Evolutionary conservation across 2,888 invertebrate genomes (phyloP).

Genomic region (Apotomis turbidana): DNA sequence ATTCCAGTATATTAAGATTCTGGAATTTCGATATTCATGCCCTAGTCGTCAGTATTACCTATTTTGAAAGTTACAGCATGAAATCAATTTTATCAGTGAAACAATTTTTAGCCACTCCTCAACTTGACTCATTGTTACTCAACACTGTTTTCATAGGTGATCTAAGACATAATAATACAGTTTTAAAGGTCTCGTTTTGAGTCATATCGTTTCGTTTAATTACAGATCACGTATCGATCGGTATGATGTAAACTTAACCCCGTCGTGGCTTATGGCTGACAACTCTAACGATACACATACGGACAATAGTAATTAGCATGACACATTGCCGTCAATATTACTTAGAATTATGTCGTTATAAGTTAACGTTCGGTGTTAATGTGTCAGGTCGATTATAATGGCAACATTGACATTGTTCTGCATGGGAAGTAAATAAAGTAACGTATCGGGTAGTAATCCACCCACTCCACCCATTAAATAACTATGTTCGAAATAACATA

Average conservation of each 20-base stretch:
- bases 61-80: too few relatives aligned
- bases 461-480: too few relatives aligned
- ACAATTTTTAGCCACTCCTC: constrained; percentile 1
- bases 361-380: constrained; percentile 4
- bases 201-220: constrained; percentile 55
- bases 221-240: constrained; percentile 70
- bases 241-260: constrained; percentile 68
- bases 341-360: constrained; percentile 10
- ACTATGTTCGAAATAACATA: too few relatives aligned
- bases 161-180: constrained; percentile 33
- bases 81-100: neutral
- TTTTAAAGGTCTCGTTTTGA: constrained; percentile 39
- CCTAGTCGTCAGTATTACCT: too few relatives aligned
- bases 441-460: too few relatives aligned
- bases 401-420: neutral
- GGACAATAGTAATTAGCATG: constrained; percentile 36
- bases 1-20: too few relatives aligned
- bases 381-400: neutral
- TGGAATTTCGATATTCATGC: too few relatives aligned
- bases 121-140: constrained; percentile 27
- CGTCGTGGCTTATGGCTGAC: constrained; percentile 55
- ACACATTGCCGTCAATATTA: constrained; percentile 26
- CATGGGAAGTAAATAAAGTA: neutral
- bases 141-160: constrained; percentile 30
- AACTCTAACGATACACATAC: constrained; percentile 24